phyloP scores from a whole-genome alignment of 2,797 vertebrate species.

The Tragelaphus oryx region DNA sequence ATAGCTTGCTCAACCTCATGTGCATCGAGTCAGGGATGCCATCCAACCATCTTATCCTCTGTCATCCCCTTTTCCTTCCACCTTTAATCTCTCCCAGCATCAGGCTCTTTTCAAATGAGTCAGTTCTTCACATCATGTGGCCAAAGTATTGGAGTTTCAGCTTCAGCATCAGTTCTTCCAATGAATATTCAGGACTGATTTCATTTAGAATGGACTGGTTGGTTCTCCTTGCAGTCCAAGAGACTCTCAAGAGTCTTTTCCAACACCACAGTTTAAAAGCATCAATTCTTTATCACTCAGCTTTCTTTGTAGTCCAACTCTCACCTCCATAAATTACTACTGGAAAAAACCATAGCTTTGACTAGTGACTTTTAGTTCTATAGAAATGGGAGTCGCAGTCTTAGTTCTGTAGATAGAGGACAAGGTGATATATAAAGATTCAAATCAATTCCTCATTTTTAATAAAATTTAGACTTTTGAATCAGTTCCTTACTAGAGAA shows the following conservation, averaged over 20 bases:
- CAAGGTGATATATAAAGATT: background rate
- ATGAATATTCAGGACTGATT: background rate
- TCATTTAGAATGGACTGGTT: background rate
- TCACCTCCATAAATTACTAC: background rate
- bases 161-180: background rate
- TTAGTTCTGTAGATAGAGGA: background rate
- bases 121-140: rapidly evolving
- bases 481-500: background rate
- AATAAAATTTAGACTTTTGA: background rate
- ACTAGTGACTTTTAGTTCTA: background rate
- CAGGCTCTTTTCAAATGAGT: background rate
- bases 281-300: background rate
- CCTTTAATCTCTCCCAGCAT: background rate
- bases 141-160: background rate
- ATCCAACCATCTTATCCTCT: background rate
- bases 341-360: background rate
- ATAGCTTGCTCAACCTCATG: background rate
- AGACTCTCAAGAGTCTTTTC: background rate
- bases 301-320: background rate
- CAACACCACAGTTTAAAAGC: background rate
- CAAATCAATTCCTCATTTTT: background rate
- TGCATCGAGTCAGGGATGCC: background rate
- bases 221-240: background rate
- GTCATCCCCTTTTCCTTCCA: background rate
- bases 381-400: background rate